These are phyloP conservation scores for Brachypterus glaber DNA, from an alignment of 2,888 invertebrate species.

Conservation along the genomic window DNA sequence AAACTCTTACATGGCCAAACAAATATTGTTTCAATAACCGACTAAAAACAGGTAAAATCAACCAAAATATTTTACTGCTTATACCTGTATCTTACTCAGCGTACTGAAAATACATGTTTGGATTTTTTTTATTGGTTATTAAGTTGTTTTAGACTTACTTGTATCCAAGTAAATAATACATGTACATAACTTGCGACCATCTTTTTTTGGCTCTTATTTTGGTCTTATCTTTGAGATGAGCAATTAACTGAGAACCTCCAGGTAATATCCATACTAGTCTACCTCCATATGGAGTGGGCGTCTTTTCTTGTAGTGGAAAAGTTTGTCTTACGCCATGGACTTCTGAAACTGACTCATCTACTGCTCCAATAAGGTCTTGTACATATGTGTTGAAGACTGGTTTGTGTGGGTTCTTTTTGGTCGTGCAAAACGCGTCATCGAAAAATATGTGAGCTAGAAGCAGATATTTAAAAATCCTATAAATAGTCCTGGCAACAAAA, in stretches of 20 bases:
- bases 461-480: constrained; percentile 1
- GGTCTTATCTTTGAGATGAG: constrained; percentile 81
- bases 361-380: constrained; percentile 56
- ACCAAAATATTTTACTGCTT: too few relatives aligned
- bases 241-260: constrained; percentile 73
- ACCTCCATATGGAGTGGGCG: constrained; percentile 80
- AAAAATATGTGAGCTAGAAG: constrained; percentile 68
- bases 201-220: constrained; percentile 84
- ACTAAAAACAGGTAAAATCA: too few relatives aligned
- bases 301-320: constrained; percentile 60
- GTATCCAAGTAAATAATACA: constrained; percentile 82
- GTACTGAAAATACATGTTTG: too few relatives aligned
- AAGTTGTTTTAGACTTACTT: constrained; percentile 47
- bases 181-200: constrained; percentile 94
- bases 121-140: too few relatives aligned
- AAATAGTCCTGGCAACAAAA: too few relatives aligned
- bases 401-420: constrained; percentile 51
- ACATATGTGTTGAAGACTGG: constrained; percentile 77
- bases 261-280: constrained; percentile 75
- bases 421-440: constrained; percentile 71
- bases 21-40: too few relatives aligned
- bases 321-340: constrained; percentile 58
- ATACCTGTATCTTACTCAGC: too few relatives aligned
- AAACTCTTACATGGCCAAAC: too few relatives aligned
- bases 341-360: constrained; percentile 67